Evolutionary conservation across 2,113 vertebrate species (phyloP), one percentile per base, ranked within the genome.

Genomic region (Brienomyrus longianalis): DNA sequence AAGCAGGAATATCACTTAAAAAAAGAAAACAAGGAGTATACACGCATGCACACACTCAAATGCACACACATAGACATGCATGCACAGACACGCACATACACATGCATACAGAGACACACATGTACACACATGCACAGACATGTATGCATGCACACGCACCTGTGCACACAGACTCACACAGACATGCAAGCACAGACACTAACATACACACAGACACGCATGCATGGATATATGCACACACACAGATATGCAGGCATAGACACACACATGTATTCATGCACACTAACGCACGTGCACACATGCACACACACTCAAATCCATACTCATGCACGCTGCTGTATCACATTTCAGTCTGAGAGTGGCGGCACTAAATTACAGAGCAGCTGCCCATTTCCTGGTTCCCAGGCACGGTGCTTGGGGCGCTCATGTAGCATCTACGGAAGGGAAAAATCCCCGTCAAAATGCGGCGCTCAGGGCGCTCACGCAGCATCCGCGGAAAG

Each of bases 1-100:
- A 90, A 88, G 84, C 62, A 87, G 48, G 89, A 80, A 90, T 74
- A 90, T 74, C 50, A 17, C 51, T 90, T 77, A 77, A 90, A 90
- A 70, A 90, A 66, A 47, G 48, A 54, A 77, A 90, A 87, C 39
- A 70, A 48, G 84, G 19, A 43, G 31, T 19, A 15, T 27, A 15
- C 50, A 35, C 15, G n/a, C 85, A 54, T 48, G 5, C n/a, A 59
- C 1, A 6, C 1, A 59, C 1, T 23, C 56, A 8, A 6, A 39
- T 39, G 39, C 2, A 23, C 56, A 56, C 54, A 5, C 52, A 59
- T 0, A 52, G 51, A 10, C 80, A 83, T 11, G 19, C 80, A 47
- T 27, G 27, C 80, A 89, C 74, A 62, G 0, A 5, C 3, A 2
- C 19, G 5, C 19, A 59, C 56, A 59, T 21, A 19, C 5, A 59